A percentile compares a stretch with the other conserved stretches of the same genome.
These are phyloP conservation scores for Harmothoe impar DNA, from an alignment of 2,888 invertebrate species.

Conservation along the genomic window DNA sequence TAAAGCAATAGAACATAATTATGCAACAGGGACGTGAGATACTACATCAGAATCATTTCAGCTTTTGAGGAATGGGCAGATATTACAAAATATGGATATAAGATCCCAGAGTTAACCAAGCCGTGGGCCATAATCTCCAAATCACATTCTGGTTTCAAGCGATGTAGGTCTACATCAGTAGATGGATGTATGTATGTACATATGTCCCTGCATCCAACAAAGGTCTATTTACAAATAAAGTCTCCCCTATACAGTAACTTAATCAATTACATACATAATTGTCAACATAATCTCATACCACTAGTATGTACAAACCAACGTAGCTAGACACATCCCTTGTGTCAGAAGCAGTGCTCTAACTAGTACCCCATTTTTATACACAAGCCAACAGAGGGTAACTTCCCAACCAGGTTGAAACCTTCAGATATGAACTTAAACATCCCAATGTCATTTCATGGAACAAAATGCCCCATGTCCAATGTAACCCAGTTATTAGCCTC, in stretches of 20 bases:
- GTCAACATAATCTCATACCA: not conserved
- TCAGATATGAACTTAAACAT: too few relatives aligned
- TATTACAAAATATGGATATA: not conserved
- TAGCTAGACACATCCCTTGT: not conserved
- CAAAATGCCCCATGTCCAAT: too few relatives aligned
- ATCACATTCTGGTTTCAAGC: constrained; percentile 21
- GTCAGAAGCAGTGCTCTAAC: too few relatives aligned
- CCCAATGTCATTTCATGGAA: too few relatives aligned
- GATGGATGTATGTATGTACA: not conserved
- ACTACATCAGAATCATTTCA: too few relatives aligned
- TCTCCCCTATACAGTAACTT: not conserved
- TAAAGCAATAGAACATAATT: not conserved
- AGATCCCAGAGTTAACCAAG: not conserved
- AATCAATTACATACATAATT: not conserved
- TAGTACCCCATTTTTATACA: too few relatives aligned
- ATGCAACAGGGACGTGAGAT: not conserved
- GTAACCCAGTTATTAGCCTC: too few relatives aligned
- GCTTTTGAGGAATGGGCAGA: not conserved
- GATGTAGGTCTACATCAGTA: not conserved
- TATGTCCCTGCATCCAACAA: not conserved
- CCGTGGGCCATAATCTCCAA: not conserved
- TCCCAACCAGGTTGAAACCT: too few relatives aligned
- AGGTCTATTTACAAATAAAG: constrained; percentile 41
- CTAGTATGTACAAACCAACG: not conserved
- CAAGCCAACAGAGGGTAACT: too few relatives aligned